Evolutionary conservation across 2,113 vertebrate species (phyloP).

Genomic region (Scartelaos histophorus): DNA sequence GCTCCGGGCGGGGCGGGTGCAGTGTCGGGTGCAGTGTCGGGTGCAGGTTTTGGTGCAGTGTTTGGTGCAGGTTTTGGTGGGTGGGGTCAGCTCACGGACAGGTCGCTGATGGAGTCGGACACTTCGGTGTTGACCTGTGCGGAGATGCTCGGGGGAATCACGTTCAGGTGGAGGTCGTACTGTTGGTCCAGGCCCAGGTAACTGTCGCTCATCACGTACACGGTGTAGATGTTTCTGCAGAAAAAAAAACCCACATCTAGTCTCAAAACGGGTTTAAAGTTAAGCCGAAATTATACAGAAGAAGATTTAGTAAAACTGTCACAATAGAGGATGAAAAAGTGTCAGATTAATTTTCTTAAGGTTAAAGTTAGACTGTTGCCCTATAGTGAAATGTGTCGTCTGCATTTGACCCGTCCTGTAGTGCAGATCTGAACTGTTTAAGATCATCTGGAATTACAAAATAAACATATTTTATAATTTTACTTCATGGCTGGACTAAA

Average conservation of each 20-base stretch:
- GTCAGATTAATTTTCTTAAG: no score
- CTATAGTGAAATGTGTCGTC: no score
- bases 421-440: no score
- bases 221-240: constrained; percentile 90
- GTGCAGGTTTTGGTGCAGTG: background rate
- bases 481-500: no score
- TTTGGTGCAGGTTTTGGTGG: background rate
- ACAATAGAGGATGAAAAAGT: no score
- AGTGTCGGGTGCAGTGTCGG: no score
- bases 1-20: background rate
- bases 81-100: constrained; percentile 61
- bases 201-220: constrained; percentile 98
- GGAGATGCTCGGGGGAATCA: constrained; percentile 74
- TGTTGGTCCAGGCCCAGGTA: constrained; percentile 98
- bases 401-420: no score
- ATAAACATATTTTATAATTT: no score
- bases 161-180: constrained; percentile 89
- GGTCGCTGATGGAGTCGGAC: constrained; percentile 54
- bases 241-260: background rate
- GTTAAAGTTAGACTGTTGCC: no score
- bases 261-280: background rate
- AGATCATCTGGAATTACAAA: no score
- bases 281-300: no score
- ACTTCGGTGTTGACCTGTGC: constrained; percentile 78
- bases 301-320: no score